Conservation (phyloP, 2,888 invertebrate genomes). For the Chrysolina oricalcia region DNA sequence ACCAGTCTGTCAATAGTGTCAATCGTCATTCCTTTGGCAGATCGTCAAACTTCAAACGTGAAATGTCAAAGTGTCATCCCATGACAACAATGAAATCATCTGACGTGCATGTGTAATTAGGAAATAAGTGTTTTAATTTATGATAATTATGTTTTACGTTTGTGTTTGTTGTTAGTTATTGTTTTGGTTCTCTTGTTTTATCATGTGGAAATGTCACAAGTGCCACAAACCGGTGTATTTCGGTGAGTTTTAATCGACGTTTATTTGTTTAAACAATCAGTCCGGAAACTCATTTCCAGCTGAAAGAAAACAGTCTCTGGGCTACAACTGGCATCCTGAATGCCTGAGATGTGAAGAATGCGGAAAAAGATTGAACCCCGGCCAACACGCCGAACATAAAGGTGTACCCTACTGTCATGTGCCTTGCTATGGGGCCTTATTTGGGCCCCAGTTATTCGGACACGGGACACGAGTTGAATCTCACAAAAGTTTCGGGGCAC, state of each 20-base stretch:
- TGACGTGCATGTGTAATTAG: conserved; percentile 37
- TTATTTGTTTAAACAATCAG: conserved; percentile 22
- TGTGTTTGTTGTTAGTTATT: conserved; percentile 22
- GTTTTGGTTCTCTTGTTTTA: conserved; percentile 40
- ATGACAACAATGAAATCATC: conserved; percentile 33
- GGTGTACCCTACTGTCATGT: conserved; percentile 90
- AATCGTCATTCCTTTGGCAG: too few species aligned
- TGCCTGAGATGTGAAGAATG: conserved; percentile 89
- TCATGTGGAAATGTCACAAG: conserved; percentile 89
- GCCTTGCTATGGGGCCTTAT: conserved; percentile 87
- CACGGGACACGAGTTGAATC: conserved; percentile 88
- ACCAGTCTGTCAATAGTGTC: too few species aligned
- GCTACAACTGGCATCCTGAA: conserved; percentile 90
- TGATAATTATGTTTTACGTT: conserved; percentile 30
- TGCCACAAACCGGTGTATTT: conserved; percentile 88
- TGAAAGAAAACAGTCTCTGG: conserved; percentile 89
- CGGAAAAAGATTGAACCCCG: conserved; percentile 86
- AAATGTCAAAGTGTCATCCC: background rate
- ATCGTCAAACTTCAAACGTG: conserved; percentile 6
- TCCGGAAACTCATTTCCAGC: conserved; percentile 73
- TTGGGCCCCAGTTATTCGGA: conserved; percentile 87
- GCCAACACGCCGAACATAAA: conserved; percentile 91
- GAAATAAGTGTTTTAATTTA: conserved; percentile 6
- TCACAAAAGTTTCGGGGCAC: conserved; percentile 84
- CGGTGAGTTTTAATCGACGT: conserved; percentile 73